Percentiles rank a stretch among this genome's conserved stretches.
These are phyloP conservation scores for Drosophila obscura DNA, from an alignment of 1,140 invertebrate genomes.

Conservation along the genomic window DNA sequence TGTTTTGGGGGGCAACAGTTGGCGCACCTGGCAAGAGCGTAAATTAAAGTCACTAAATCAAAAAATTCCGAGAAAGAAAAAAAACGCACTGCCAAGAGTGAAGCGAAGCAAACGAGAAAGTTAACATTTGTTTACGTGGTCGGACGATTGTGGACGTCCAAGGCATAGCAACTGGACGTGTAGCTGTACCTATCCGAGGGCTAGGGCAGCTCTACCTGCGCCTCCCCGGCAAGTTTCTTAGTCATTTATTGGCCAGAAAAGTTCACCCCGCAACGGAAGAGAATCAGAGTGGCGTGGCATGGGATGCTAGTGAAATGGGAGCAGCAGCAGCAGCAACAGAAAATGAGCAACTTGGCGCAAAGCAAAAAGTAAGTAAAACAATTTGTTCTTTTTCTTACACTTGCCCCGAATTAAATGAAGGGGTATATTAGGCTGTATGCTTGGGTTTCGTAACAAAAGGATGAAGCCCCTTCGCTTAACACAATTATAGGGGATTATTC, in stretches of 20 bases:
- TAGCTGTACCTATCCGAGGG: slow-evolving; percentile 32
- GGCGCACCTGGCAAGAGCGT: slow-evolving; percentile 77
- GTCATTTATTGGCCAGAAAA: slow-evolving; percentile 77
- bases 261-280: slow-evolving; percentile 46
- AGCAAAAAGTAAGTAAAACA: slow-evolving; percentile 80
- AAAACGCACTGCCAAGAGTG: slow-evolving; percentile 26
- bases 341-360: slow-evolving; percentile 75
- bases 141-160: slow-evolving; percentile 48
- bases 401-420: slow-evolving; percentile 36
- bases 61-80: slow-evolving; percentile 69
- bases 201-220: slow-evolving; percentile 31
- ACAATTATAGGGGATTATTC: not conserved
- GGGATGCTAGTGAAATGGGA: slow-evolving; percentile 7
- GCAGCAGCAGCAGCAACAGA: slow-evolving; percentile 15
- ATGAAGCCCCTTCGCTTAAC: not conserved
- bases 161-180: slow-evolving; percentile 33
- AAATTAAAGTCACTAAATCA: slow-evolving; percentile 84
- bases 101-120: slow-evolving; percentile 72
- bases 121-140: slow-evolving; percentile 82
- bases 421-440: slow-evolving; percentile 28
- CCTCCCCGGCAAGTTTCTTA: slow-evolving; percentile 37
- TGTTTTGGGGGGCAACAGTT: slow-evolving; percentile 52
- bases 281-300: slow-evolving; percentile 16
- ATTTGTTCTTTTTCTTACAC: slow-evolving; percentile 70
- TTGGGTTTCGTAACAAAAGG: not conserved